Conservation (phyloP, 1,140 invertebrate species). For the Aphis craccivora region DNA sequence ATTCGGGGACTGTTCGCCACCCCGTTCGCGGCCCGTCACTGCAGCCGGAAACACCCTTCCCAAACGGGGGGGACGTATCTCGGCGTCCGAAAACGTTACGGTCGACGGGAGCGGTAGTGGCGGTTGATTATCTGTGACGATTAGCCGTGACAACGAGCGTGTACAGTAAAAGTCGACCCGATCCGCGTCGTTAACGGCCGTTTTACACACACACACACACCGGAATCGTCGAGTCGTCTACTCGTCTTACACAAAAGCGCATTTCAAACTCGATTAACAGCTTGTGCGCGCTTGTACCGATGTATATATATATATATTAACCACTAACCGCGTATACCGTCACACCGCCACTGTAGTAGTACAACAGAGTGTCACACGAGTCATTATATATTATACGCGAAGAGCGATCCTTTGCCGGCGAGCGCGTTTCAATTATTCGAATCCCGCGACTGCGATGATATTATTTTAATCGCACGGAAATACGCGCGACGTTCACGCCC, state of each 20-base stretch:
- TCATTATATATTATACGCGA: neutral
- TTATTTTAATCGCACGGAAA: neutral
- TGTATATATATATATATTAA: neutral
- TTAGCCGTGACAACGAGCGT: conserved; percentile 38
- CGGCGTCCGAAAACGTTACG: neutral
- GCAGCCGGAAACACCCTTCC: neutral
- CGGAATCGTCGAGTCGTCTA: neutral
- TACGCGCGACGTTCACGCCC: neutral
- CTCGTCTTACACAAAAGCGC: neutral
- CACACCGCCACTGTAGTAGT: neutral
- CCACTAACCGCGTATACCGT: neutral
- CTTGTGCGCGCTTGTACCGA: neutral
- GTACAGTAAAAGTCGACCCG: conserved; percentile 9
- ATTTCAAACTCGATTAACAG: conserved; percentile 28
- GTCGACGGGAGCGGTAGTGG: neutral
- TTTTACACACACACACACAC: neutral
- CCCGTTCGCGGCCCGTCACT: neutral
- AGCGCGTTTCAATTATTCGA: neutral
- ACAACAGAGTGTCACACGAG: neutral
- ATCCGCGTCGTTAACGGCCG: conserved; percentile 24
- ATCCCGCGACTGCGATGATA: neutral
- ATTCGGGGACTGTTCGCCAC: neutral
- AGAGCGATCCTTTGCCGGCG: neutral
- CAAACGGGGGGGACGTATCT: neutral
- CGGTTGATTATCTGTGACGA: conserved; percentile 41